Conservation (phyloP, 2,888 invertebrate genomes). For the Cynaeus angustus region DNA sequence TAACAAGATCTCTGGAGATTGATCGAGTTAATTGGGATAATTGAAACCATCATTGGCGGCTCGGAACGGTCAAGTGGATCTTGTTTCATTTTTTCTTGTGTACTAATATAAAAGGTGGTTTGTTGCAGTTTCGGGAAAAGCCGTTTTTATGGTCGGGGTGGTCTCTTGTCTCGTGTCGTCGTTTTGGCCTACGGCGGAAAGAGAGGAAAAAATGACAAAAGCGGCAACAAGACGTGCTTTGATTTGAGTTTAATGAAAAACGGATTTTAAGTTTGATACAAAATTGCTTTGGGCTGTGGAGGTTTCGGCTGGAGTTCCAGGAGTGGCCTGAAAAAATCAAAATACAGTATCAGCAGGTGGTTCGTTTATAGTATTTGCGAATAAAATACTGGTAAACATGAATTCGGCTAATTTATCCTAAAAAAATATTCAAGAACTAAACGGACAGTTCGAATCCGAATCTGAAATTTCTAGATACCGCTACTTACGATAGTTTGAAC, state of each 20-base stretch:
- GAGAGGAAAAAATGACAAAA: slow-evolving; percentile 25
- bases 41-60: slow-evolving; percentile 65
- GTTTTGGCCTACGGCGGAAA: slow-evolving; percentile 9
- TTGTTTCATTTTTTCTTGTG: slow-evolving; percentile 57
- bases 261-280: slow-evolving; percentile 6
- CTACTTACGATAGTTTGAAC: too few species aligned
- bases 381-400: too few species aligned
- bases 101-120: slow-evolving; percentile 40
- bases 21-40: slow-evolving; percentile 67
- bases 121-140: slow-evolving; percentile 52
- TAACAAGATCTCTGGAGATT: slow-evolving; percentile 47
- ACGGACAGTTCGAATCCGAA: too few species aligned
- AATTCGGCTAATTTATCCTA: too few species aligned
- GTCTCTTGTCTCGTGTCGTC: slow-evolving; percentile 59
- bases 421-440: too few species aligned
- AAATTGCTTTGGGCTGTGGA: neutral
- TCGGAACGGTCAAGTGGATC: slow-evolving; percentile 63
- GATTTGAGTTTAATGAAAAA: slow-evolving; percentile 25
- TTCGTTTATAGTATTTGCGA: too few species aligned
- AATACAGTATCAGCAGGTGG: too few species aligned
- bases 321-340: neutral
- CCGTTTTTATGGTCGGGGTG: slow-evolving; percentile 51
- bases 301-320: neutral
- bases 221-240: slow-evolving; percentile 27
- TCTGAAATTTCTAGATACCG: too few species aligned